These are phyloP conservation scores for Plebejus melissa DNA, from an alignment of 2,888 invertebrate genomes.

Conservation along the genomic window DNA sequence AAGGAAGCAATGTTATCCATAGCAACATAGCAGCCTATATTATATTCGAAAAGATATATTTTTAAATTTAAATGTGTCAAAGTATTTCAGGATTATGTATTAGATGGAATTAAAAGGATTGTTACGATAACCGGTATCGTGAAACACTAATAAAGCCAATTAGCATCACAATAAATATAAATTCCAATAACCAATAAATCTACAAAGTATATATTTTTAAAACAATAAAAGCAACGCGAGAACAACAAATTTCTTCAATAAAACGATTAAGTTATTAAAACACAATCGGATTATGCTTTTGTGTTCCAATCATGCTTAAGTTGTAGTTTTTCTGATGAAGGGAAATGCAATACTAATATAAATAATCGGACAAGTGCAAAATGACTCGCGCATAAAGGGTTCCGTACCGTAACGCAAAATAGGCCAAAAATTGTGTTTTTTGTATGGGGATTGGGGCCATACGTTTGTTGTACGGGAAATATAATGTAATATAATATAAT, in stretches of 20 bases:
- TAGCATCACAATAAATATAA: neutral
- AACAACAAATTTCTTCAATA: neutral
- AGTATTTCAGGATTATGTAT: neutral
- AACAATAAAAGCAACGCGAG: conserved; percentile 9
- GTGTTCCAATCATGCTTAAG: conserved; percentile 10
- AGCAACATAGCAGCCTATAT: too few relatives aligned
- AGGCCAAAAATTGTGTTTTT: too few relatives aligned
- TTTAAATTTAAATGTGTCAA: too few relatives aligned
- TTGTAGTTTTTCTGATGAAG: neutral
- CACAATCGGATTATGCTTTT: conserved; percentile 15
- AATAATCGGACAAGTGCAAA: too few relatives aligned
- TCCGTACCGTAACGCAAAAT: too few relatives aligned
- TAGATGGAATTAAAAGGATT: neutral
- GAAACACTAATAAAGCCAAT: neutral
- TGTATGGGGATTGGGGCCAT: too few relatives aligned
- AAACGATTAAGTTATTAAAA: conserved; percentile 13
- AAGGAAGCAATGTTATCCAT: too few relatives aligned
- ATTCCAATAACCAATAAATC: conserved; percentile 2
- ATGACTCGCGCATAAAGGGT: too few relatives aligned
- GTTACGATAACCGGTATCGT: neutral
- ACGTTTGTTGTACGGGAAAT: too few relatives aligned
- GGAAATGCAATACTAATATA: neutral
- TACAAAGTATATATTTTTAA: conserved; percentile 9
- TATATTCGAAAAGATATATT: too few relatives aligned
- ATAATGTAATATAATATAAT: too few relatives aligned